Evolutionary conservation across 1,140 invertebrate genomes (phyloP).

Genomic region (Meloidogyne exigua): DNA sequence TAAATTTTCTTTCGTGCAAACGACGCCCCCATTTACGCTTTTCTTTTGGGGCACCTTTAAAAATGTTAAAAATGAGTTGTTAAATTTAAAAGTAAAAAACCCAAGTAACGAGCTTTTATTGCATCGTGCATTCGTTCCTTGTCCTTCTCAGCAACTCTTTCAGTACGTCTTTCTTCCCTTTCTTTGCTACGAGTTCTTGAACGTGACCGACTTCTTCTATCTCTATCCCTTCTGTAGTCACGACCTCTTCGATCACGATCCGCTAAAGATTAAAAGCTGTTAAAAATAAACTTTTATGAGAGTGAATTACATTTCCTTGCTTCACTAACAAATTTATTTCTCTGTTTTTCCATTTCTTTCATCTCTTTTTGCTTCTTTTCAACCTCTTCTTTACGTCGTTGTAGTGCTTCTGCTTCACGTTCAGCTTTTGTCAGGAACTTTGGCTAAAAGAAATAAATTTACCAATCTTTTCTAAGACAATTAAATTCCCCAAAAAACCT

Average conservation of each 20-base stretch:
- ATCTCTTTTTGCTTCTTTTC: slow-evolving; percentile 71
- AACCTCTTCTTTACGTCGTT: slow-evolving; percentile 80
- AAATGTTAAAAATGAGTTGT: neutral
- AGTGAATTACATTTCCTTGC: slow-evolving; percentile 68
- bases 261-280: neutral
- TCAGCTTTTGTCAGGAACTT: slow-evolving; percentile 96
- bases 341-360: slow-evolving; percentile 74
- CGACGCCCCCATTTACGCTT: slow-evolving; percentile 77
- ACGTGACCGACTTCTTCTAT: slow-evolving; percentile 40
- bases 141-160: slow-evolving; percentile 35
- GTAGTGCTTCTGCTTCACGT: slow-evolving; percentile 80
- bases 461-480: no score
- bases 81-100: slow-evolving; percentile 11
- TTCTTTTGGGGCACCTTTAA: slow-evolving; percentile 79
- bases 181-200: slow-evolving; percentile 53
- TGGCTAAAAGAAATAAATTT: slow-evolving; percentile 68
- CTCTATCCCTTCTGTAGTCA: slow-evolving; percentile 41
- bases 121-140: slow-evolving; percentile 52
- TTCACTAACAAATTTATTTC: slow-evolving; percentile 69
- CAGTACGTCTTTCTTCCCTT: slow-evolving; percentile 39
- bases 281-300: no score
- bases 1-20: slow-evolving; percentile 96
- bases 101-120: slow-evolving; percentile 50
- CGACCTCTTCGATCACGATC: slow-evolving; percentile 17
- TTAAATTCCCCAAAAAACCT: slow-evolving; percentile 65